Evolutionary conservation across 2,797 vertebrate species (phyloP), one percentile per base, ranked within the genome.

Genomic region (Cossypha caffra): DNA sequence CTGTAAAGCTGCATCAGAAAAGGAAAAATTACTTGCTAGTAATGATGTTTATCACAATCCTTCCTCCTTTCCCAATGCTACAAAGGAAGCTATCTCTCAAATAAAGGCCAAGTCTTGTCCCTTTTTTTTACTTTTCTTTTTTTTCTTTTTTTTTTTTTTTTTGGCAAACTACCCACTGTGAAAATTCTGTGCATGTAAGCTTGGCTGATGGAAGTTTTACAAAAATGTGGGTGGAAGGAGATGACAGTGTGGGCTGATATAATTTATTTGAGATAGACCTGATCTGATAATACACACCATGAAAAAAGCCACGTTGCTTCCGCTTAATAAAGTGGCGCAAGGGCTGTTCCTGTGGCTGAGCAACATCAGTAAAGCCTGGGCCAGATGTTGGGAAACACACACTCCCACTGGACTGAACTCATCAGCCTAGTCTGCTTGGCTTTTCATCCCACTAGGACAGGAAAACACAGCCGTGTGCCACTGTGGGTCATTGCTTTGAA

Each of bases 31-130:
- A 94, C 87, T 95, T 95, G 72, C 69, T 92, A 68, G 89, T 91
- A 96, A 95, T 92, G 91, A 88, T 92, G 81, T 96, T 97, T 96
- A 95, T 95, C 95, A 77, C 84, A 75, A 68, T 59, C 85, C 37
- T 92, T 94, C 86, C 84, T 90, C 67, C 58, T 87, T 95, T 89
- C 71, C 68, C 84, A 77, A 1, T 75, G 59, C 33, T 88, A 85
- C 64, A 89, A 80, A 96, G 92, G 93, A 94, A 96, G 64, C 40
- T 88, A 31, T 92, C 64, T 77, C 50, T 94, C 84, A 86, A 50
- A 83, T 33, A 72, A 90, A 94, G 57, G 45, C 38, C 29, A 67
- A 88, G n/a, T 16, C 63, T 67, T 75, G 38, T 40, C 40, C 1
- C 0, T 13, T 40, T 52, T 52, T 10, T 29, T 43, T 17, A 40